Evolutionary conservation across 2,888 invertebrate species (phyloP).

Genomic region (Dioctria linearis): DNA sequence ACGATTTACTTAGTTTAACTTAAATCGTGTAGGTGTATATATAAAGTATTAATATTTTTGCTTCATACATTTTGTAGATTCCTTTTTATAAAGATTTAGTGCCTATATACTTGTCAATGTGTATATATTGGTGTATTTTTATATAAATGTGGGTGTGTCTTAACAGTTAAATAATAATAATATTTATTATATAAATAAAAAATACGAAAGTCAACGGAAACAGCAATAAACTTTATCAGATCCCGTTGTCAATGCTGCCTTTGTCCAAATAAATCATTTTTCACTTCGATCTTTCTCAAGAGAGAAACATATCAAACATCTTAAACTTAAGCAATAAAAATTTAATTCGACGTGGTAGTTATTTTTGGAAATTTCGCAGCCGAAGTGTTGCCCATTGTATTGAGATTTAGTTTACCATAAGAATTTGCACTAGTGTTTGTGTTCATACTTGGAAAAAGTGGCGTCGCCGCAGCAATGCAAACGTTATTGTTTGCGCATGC

Average conservation of each 20-base stretch:
- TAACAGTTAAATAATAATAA: constrained; percentile 39
- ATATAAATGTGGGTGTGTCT: constrained; percentile 52
- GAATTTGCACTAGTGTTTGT: constrained; percentile 17
- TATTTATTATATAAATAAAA: not conserved
- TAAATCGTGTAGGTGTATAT: constrained; percentile 53
- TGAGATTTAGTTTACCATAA: constrained; percentile 18
- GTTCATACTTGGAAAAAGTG: constrained; percentile 12
- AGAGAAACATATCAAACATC: constrained; percentile 14
- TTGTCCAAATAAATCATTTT: constrained; percentile 5
- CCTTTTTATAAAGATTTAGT: constrained; percentile 52
- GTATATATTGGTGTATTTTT: constrained; percentile 52
- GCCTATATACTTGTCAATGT: constrained; percentile 53
- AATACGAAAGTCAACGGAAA: constrained; percentile 13
- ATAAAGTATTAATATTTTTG: constrained; percentile 49
- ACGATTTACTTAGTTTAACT: constrained; percentile 52
- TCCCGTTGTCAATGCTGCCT: constrained; percentile 34
- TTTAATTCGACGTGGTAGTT: constrained; percentile 46
- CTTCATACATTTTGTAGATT: constrained; percentile 51
- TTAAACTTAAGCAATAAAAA: constrained; percentile 41
- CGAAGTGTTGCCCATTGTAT: constrained; percentile 49
- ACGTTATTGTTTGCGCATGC: constrained; percentile 12
- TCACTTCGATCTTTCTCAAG: constrained; percentile 11
- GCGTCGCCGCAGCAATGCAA: constrained; percentile 33
- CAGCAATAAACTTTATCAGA: constrained; percentile 40
- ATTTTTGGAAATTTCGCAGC: constrained; percentile 46